Evolutionary conservation across 2,797 vertebrate species (phyloP).

Genomic region (Monodelphis domestica): DNA sequence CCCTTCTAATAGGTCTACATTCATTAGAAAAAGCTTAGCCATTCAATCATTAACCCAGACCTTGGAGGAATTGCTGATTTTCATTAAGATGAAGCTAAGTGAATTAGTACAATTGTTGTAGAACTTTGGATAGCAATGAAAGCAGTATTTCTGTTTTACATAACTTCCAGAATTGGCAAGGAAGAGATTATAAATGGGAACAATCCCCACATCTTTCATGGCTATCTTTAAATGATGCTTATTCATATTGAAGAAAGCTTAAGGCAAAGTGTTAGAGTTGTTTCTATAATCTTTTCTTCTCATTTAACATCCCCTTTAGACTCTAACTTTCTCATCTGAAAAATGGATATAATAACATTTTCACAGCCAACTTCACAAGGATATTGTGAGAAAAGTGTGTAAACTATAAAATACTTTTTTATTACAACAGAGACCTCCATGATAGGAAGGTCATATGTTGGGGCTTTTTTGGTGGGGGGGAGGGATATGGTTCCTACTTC

Average conservation of each 20-base stretch:
- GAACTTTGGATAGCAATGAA: constrained; percentile 13
- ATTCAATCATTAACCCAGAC: constrained; percentile 47
- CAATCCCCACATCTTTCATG: neutral
- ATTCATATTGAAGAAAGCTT: neutral
- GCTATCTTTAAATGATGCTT: neutral
- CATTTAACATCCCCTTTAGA: neutral
- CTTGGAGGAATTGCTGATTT: constrained; percentile 32
- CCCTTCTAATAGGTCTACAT: neutral
- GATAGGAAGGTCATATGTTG: neutral
- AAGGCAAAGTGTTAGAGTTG: too few relatives aligned
- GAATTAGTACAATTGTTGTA: constrained; percentile 5
- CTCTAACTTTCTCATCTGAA: neutral
- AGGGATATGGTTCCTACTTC: neutral
- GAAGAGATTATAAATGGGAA: constrained; percentile 26
- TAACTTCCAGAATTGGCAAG: neutral
- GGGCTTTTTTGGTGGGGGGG: too few relatives aligned
- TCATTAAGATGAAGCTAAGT: constrained; percentile 41
- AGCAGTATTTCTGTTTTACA: constrained; percentile 4
- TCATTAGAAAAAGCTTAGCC: constrained; percentile 48
- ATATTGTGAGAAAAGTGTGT: neutral
- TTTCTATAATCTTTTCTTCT: neutral
- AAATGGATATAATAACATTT: neutral
- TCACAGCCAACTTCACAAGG: neutral
- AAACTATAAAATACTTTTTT: neutral
- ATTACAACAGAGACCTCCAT: neutral